Base-by-base conservation (phyloP, 2,113 vertebrate species). In the Oreochromis spilurus region DNA sequence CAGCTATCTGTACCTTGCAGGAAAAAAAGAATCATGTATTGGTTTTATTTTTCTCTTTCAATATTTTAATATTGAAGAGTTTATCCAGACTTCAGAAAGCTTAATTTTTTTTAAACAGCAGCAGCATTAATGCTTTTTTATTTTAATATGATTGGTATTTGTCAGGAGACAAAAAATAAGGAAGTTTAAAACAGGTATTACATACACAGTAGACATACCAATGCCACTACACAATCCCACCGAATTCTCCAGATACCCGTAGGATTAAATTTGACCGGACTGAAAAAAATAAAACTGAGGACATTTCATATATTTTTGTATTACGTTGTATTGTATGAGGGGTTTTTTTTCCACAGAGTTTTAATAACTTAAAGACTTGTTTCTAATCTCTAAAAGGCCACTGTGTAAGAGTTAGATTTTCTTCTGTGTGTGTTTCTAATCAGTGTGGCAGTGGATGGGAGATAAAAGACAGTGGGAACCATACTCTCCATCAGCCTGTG, bases 401-500 rank as follows among this genome's bases (percentile, higher is more conserved):
- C 5, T 43, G 38, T 70, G 65, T 43, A 0, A 72, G 21, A 26
- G 38, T 72, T 70, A 10, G 40, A 26, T 72, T 48, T 45, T 48
- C 26, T 5, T 4, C 7, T 60, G 0, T 86, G 12, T 65, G 0
- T 79, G 11, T 83, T 38, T 82, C 31, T 81, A 24, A 13, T 45
- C 88, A 97, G 97, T 95, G 36, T 97, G 97, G 97, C 95, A 96
- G 93, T 97, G 97, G 97, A 55, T 94, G 78, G 96, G 93, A 1
- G 96, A 97, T 24, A 82, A 96, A 1, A 94, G 86, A 4, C 87
- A 91, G 48, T 97, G 97, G 97, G 88, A 94, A 17, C 84, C 92
- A 0, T 97, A 96, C 80, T 55, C 95, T 1, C 79, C 95, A 0
- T 79, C 91, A 4, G 94, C 62, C 14, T 96, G 95, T 45, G 67